Evolutionary conservation across 1,140 invertebrate species (phyloP).

Genomic region (Diorhabda sublineata): DNA sequence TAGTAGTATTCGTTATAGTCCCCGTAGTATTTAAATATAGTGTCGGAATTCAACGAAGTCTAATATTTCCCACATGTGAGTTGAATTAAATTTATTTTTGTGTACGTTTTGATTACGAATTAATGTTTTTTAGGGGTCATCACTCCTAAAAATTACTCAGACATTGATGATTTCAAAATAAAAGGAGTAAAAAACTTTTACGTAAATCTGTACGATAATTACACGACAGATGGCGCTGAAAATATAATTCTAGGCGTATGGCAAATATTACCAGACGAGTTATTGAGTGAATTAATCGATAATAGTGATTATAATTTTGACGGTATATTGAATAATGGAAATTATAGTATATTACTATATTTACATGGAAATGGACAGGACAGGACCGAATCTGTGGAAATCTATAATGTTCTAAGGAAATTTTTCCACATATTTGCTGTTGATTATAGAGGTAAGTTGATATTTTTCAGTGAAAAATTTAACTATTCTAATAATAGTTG

Average conservation of each 20-base stretch:
- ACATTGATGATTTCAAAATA: slow-evolving; percentile 49
- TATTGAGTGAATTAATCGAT: slow-evolving; percentile 36
- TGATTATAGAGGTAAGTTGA: slow-evolving; percentile 76
- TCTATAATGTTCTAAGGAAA: slow-evolving; percentile 77
- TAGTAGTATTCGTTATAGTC: slow-evolving; percentile 34
- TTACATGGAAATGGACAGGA: slow-evolving; percentile 90
- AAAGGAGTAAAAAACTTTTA: slow-evolving; percentile 67
- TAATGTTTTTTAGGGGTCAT: slow-evolving; percentile 29
- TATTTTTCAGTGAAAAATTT: no score
- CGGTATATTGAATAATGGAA: slow-evolving; percentile 37
- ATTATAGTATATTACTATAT: slow-evolving; percentile 67
- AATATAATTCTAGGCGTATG: slow-evolving; percentile 59
- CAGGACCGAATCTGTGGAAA: slow-evolving; percentile 64
- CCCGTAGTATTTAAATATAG: slow-evolving; percentile 36
- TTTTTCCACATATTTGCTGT: slow-evolving; percentile 83
- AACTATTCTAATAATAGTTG: no score
- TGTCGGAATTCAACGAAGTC: slow-evolving; percentile 28
- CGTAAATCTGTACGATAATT: slow-evolving; percentile 53
- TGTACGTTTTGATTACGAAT: background rate
- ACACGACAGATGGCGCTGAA: background rate
- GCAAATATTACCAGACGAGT: slow-evolving; percentile 45
- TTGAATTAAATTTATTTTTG: slow-evolving; percentile 4
- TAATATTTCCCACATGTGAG: slow-evolving; percentile 37
- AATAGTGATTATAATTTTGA: slow-evolving; percentile 37
- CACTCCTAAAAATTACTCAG: slow-evolving; percentile 29